These are phyloP conservation scores for Camptogramma bilineatum DNA, from an alignment of 2,888 invertebrate species.

Conservation along the genomic window DNA sequence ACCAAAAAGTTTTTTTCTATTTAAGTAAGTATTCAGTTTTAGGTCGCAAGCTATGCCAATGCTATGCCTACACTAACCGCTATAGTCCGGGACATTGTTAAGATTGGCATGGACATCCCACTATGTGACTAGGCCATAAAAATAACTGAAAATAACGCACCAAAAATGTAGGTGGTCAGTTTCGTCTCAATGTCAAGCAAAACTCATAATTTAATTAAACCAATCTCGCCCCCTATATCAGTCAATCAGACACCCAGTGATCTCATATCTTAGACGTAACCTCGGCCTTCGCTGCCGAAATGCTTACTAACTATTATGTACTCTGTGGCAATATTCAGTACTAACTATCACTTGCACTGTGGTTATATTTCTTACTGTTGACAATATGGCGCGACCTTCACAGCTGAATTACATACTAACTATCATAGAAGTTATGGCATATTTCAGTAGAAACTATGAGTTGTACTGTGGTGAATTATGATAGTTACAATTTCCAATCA, in stretches of 20 bases:
- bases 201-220: conserved; percentile 22
- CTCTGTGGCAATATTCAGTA: neutral
- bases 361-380: neutral
- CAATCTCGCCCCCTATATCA: conserved; percentile 22
- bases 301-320: conserved; percentile 25
- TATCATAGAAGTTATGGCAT: neutral
- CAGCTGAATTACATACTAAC: neutral
- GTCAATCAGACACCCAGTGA: conserved; percentile 24
- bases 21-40: too few species aligned
- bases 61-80: too few species aligned
- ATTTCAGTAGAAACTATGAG: neutral
- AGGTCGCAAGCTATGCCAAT: too few species aligned
- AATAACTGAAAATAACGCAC: neutral
- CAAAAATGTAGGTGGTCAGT: conserved; percentile 1
- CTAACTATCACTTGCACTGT: conserved; percentile 2
- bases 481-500: conserved; percentile 46
- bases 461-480: conserved; percentile 19
- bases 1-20: too few species aligned
- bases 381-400: neutral
- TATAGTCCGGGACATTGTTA: too few species aligned
- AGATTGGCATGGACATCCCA: too few species aligned
- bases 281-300: conserved; percentile 59
- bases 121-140: neutral
- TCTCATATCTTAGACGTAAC: conserved; percentile 19
- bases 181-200: conserved; percentile 4